Evolutionary conservation across 2,113 vertebrate species (phyloP).

Genomic region (Cebus imitator): DNA sequence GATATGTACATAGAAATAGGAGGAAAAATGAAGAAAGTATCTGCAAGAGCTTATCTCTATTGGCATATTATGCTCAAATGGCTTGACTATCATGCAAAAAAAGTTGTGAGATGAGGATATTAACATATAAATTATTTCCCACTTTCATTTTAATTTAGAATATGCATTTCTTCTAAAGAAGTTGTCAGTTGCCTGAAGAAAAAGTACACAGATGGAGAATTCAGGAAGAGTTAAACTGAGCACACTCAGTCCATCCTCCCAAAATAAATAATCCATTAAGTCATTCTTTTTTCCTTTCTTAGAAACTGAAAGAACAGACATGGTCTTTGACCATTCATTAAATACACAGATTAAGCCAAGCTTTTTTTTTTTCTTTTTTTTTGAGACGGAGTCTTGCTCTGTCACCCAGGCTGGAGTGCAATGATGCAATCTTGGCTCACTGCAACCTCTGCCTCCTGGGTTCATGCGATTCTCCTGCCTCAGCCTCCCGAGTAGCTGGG

Average conservation of each 20-base stretch:
- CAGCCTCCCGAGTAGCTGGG: too few species aligned
- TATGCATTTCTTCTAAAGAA: not conserved
- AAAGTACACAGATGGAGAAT: not conserved
- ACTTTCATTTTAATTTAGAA: not conserved
- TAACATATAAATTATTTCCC: not conserved
- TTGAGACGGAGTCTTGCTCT: too few species aligned
- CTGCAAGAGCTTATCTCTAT: not conserved
- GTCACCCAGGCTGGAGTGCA: too few species aligned
- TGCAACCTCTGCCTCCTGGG: too few species aligned
- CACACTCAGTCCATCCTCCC: not conserved
- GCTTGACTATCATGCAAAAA: not conserved
- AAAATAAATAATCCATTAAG: not conserved
- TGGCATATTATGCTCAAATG: not conserved
- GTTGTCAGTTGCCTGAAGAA: not conserved
- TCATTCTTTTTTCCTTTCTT: not conserved
- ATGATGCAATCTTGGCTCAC: too few species aligned
- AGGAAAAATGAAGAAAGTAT: not conserved
- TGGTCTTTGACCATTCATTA: not conserved
- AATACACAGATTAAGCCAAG: not conserved
- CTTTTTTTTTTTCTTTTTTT: too few species aligned
- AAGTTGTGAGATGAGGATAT: not conserved
- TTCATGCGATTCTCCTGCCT: too few species aligned
- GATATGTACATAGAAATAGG: not conserved
- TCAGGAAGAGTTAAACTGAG: not conserved
- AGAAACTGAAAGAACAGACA: not conserved